Evolutionary conservation across 2,888 invertebrate genomes (phyloP).

Genomic region (Heliconius charithonia): DNA sequence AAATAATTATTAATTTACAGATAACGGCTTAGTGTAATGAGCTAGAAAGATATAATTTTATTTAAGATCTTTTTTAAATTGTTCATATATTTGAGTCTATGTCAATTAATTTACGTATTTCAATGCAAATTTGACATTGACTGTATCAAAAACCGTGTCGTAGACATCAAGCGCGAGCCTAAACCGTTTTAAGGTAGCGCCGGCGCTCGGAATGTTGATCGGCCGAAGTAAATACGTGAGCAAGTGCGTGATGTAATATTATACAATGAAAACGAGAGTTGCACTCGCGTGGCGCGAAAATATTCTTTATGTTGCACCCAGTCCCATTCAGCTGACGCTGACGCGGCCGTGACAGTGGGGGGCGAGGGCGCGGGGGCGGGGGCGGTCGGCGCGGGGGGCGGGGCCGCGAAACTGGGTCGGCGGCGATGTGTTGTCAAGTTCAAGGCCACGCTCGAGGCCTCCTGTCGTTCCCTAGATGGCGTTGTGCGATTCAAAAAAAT

Average conservation of each 20-base stretch:
- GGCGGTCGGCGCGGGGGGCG: slow-evolving; percentile 63
- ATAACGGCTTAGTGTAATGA: neutral
- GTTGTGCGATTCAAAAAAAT: slow-evolving; percentile 76
- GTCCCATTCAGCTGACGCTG: slow-evolving; percentile 74
- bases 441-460: slow-evolving; percentile 75
- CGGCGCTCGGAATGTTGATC: slow-evolving; percentile 58
- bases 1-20: neutral
- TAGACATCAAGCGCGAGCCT: slow-evolving; percentile 24
- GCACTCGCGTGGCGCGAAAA: slow-evolving; percentile 62
- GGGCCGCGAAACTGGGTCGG: slow-evolving; percentile 76
- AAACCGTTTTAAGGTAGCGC: slow-evolving; percentile 41
- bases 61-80: neutral
- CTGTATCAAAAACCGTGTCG: neutral
- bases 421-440: slow-evolving; percentile 79
- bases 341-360: slow-evolving; percentile 67
- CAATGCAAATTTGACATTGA: neutral
- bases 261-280: slow-evolving; percentile 75
- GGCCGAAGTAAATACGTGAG: slow-evolving; percentile 61
- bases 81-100: neutral
- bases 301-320: slow-evolving; percentile 66
- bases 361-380: slow-evolving; percentile 61
- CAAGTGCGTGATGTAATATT: slow-evolving; percentile 65
- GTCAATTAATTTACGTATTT: neutral
- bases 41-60: neutral
- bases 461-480: slow-evolving; percentile 77